phyloP scores from a whole-genome alignment of 2,797 vertebrate species.

The Discoglossus pictus region DNA sequence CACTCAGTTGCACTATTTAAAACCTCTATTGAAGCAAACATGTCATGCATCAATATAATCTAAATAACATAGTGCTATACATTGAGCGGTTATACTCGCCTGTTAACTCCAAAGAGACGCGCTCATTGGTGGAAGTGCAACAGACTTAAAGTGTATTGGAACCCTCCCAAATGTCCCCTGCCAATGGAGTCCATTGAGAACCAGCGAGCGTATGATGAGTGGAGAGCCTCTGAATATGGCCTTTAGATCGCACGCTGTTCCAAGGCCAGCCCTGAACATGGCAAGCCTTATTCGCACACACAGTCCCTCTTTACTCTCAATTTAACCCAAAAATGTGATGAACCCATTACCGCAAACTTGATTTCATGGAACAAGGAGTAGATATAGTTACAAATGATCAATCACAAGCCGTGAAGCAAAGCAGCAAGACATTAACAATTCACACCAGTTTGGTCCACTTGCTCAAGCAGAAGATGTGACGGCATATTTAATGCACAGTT shows the following conservation, averaged over 20 bases:
- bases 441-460: constrained; percentile 95
- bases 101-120: constrained; percentile 59
- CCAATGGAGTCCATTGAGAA: constrained; percentile 89
- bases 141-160: constrained; percentile 86
- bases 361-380: constrained; percentile 97
- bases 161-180: constrained; percentile 85
- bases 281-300: constrained; percentile 84
- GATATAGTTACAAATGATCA: constrained; percentile 98
- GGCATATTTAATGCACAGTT: constrained; percentile 93
- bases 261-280: constrained; percentile 84
- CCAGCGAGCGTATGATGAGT: constrained; percentile 91
- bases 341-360: constrained; percentile 89
- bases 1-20: constrained; percentile 6
- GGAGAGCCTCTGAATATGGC: constrained; percentile 90
- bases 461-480: constrained; percentile 88
- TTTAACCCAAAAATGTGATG: constrained; percentile 96
- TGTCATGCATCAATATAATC: constrained; percentile 63
- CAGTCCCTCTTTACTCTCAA: constrained; percentile 95
- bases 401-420: constrained; percentile 90
- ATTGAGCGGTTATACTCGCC: constrained; percentile 63
- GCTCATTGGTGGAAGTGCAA: constrained; percentile 69
- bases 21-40: constrained; percentile 25
- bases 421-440: constrained; percentile 97
- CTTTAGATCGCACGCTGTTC: constrained; percentile 89
- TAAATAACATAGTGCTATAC: constrained; percentile 67